Evolutionary conservation across 2,888 invertebrate genomes (phyloP), one percentile per base, ranked within the genome.

Genomic region (Drosophila maculinotata): DNA sequence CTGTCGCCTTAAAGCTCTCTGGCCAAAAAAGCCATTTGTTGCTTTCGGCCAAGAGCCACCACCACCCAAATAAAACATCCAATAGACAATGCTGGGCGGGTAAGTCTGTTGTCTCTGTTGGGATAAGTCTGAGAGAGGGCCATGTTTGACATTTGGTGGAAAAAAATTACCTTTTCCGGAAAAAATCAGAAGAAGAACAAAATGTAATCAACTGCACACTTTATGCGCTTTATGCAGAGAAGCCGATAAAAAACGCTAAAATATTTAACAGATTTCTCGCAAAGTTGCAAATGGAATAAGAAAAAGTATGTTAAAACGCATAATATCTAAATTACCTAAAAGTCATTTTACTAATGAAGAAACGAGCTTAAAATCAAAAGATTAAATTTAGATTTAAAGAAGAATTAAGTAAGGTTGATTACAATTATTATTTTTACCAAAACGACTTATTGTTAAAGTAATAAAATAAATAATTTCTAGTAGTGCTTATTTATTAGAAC

Each of bases 11-110:
- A 1, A 25, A 30, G 35, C 42, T 25, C n/a, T 66, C 42, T 56
- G n/a, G 12, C 41, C 38, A 6, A 14, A 39, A 66, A 71, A 76
- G 79, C 63, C 80, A 80, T 80, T 80, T 82, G 80, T 80, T 80
- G 80, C 80, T 77, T 77, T 70, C 42, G 59, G 41, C 25, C 49
- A 63, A 60, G 58, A 59, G 44, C 62, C 54, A 15, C 38, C 56
- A 52, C 47, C 17, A 52, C 17, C n/a, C 7, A n/a, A n/a, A n/a
- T n/a, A n/a, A 30, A 28, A 12, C 41, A 10, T 31, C 15, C 12
- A 31, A 36, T 45, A 51, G 54, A 52, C 25, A 7, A 17, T 35
- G 45, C 14, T 33, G 48, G 44, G 33, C 35, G 39, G 39, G 49
- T 7, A 7, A 39, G 15, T 25, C 25, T 33, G 41, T 30, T 7